phyloP scores from a whole-genome alignment of 2,113 vertebrate genomes.

The Malaclemys terrapin region DNA sequence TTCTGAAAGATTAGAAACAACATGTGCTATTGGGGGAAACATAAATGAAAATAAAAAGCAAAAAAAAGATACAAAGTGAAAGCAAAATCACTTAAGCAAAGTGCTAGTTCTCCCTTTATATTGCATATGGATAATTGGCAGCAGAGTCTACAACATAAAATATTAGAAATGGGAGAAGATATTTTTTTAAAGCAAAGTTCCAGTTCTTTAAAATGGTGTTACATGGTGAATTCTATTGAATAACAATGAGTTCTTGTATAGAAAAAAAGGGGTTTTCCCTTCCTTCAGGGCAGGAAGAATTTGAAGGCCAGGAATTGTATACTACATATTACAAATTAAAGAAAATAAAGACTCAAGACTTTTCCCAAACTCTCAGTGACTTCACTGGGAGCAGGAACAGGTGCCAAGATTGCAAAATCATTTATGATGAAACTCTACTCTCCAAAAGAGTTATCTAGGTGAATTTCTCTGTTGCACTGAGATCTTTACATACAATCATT shows the following conservation, averaged over 20 bases:
- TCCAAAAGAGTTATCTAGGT: neutral
- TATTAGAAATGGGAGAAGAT: neutral
- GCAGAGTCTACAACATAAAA: neutral
- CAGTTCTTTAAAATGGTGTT: neutral
- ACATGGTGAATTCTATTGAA: neutral
- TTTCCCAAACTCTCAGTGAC: neutral
- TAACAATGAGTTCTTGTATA: rapidly evolving
- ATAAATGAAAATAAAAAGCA: slow-evolving; percentile 53
- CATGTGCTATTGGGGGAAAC: slow-evolving; percentile 15
- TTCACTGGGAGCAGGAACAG: neutral
- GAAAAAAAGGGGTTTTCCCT: neutral
- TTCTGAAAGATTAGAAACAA: slow-evolving; percentile 38
- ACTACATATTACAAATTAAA: neutral
- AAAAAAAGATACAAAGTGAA: slow-evolving; percentile 26
- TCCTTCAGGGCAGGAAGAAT: neutral
- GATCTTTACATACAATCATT: neutral
- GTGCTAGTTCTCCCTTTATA: neutral
- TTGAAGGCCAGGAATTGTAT: neutral
- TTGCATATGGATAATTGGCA: neutral
- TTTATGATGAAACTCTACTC: neutral
- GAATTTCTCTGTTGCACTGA: neutral
- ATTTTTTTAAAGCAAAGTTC: neutral
- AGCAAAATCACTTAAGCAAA: neutral
- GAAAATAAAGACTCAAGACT: neutral
- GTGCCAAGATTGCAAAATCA: neutral